These are phyloP conservation scores for Epistrophe eligans DNA, from an alignment of 2,888 invertebrate species.

Conservation along the genomic window DNA sequence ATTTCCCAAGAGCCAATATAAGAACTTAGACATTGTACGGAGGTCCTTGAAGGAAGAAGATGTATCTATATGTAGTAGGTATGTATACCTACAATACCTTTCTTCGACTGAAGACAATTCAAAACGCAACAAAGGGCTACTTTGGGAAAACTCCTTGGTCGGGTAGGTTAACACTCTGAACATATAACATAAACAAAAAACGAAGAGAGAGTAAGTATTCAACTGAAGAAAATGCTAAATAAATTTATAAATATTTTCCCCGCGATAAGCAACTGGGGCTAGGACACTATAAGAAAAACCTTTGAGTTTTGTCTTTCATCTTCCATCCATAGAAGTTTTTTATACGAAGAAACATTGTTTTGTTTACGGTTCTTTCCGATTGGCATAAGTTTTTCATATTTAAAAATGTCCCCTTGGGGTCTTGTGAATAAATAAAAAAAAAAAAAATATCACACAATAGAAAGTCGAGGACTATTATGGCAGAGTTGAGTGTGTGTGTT, in stretches of 20 bases:
- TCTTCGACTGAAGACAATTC: constrained; percentile 60
- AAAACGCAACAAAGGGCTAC: constrained; percentile 73
- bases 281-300: constrained; percentile 15
- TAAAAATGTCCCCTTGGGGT: constrained; percentile 66
- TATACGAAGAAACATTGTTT: constrained; percentile 35
- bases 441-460: background rate
- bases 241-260: constrained; percentile 64
- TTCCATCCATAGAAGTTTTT: background rate
- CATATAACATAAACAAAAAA: background rate
- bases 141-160: constrained; percentile 69
- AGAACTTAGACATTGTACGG: constrained; percentile 41
- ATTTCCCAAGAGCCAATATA: constrained; percentile 70
- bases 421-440: background rate
- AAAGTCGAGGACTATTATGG: background rate
- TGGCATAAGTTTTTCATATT: constrained; percentile 67
- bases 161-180: constrained; percentile 2
- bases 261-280: constrained; percentile 41
- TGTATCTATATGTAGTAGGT: background rate
- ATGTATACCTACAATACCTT: background rate
- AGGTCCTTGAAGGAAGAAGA: background rate
- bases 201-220: background rate
- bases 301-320: constrained; percentile 23
- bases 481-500: background rate
- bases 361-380: constrained; percentile 50
- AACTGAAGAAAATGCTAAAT: constrained; percentile 55